Conservation (phyloP, 1,140 invertebrate species). For the Aphis gossypii region DNA sequence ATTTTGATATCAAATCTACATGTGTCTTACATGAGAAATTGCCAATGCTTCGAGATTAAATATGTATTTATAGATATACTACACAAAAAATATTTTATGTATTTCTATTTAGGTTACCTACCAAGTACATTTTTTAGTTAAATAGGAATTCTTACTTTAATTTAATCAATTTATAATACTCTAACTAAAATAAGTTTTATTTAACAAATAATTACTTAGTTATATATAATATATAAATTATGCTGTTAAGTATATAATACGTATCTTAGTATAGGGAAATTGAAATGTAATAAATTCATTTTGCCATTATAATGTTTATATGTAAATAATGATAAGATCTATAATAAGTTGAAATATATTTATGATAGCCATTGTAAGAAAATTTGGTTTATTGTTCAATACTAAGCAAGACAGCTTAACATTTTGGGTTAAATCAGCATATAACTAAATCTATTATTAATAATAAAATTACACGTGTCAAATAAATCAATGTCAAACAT, state of each 20-base stretch:
- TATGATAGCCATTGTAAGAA: neutral
- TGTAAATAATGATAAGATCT: no score
- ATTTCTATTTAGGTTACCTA: neutral
- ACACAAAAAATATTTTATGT: neutral
- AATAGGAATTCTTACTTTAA: neutral
- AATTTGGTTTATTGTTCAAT: neutral
- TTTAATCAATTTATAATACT: neutral
- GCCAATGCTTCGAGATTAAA: constrained; percentile 63
- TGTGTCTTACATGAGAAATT: constrained; percentile 76
- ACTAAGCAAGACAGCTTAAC: neutral
- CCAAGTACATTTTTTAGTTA: neutral
- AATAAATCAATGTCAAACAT: no score
- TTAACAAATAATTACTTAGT: neutral
- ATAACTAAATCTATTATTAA: neutral
- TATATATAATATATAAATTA: neutral
- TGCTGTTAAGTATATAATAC: neutral
- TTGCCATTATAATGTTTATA: neutral
- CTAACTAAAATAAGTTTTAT: neutral
- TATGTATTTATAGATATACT: neutral
- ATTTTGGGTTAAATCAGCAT: neutral
- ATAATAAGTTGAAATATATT: neutral
- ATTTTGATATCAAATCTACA: constrained; percentile 72
- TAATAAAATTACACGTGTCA: neutral
- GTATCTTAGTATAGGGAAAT: neutral
- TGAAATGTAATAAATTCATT: neutral